Conservation (phyloP, 2,888 invertebrate genomes). For the Megaustenia siamemsis region DNA sequence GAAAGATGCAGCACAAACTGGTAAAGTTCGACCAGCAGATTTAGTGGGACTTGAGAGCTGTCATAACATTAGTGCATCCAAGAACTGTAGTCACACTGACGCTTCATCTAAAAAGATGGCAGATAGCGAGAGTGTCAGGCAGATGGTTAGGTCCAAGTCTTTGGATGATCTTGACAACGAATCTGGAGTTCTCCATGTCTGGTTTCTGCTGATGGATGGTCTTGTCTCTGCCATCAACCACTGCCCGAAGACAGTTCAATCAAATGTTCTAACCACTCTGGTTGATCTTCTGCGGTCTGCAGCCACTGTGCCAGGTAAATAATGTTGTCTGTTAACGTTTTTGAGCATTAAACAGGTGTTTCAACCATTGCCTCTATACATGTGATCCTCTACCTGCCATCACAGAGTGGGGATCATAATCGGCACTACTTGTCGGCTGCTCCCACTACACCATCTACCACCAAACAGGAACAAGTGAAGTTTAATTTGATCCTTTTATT, state of each 20-base stretch:
- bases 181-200: constrained; percentile 88
- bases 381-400: too few relatives aligned
- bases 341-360: too few relatives aligned
- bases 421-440: too few relatives aligned
- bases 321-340: background rate
- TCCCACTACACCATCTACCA: too few relatives aligned
- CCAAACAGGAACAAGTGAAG: too few relatives aligned
- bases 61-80: constrained; percentile 2
- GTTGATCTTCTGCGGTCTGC: constrained; percentile 91
- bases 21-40: background rate
- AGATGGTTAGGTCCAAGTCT: constrained; percentile 36
- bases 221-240: constrained; percentile 83
- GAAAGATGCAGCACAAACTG: background rate
- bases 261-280: constrained; percentile 91
- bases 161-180: constrained; percentile 75
- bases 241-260: constrained; percentile 88
- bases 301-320: constrained; percentile 85
- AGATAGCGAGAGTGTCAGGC: constrained; percentile 23
- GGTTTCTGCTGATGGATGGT: constrained; percentile 93
- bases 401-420: too few relatives aligned
- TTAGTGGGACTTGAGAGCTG: constrained; percentile 2
- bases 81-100: constrained; percentile 53
- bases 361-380: too few relatives aligned
- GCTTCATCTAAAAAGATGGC: background rate
- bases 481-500: too few relatives aligned